A percentile compares a stretch with the other conserved stretches of the same genome.
Conservation (phyloP, 2,888 invertebrate species). For the Lepidocyrtinus sp. region DNA sequence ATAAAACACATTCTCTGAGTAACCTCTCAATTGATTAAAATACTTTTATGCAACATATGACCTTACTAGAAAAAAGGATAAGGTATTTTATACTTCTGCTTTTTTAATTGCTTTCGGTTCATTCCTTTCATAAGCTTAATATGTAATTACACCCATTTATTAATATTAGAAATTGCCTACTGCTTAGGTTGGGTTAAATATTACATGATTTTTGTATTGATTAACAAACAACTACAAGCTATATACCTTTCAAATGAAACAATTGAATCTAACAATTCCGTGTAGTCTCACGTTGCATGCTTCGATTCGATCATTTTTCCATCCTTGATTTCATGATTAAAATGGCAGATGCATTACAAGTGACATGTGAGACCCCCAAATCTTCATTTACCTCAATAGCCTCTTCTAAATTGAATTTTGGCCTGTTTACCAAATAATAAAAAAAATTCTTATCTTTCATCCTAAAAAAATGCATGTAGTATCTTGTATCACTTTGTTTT, state of each 20-base stretch:
- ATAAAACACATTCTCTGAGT: slow-evolving; percentile 14
- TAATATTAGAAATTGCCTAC: slow-evolving; percentile 9
- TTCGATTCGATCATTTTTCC: background rate
- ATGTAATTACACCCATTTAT: slow-evolving; percentile 45
- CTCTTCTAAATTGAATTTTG: slow-evolving; percentile 1
- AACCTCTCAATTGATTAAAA: slow-evolving; percentile 8
- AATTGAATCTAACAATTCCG: background rate
- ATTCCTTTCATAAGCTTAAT: slow-evolving; percentile 22
- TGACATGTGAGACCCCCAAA: slow-evolving; percentile 15
- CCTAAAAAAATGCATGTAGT: slow-evolving; percentile 22
- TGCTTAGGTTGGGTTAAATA: background rate
- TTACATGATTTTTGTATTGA: slow-evolving; percentile 5
- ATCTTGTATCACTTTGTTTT: background rate
- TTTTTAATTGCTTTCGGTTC: slow-evolving; percentile 52
- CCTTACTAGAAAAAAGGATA: background rate
- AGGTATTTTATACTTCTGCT: background rate
- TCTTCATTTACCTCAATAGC: slow-evolving; percentile 12
- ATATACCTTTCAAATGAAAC: slow-evolving; percentile 28
- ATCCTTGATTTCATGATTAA: slow-evolving; percentile 2
- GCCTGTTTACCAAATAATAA: background rate
- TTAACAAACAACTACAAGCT: background rate
- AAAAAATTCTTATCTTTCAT: slow-evolving; percentile 15
- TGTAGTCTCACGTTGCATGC: background rate
- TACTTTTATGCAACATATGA: background rate
- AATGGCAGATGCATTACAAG: slow-evolving; percentile 10